Evolutionary conservation across 2,888 invertebrate genomes (phyloP).

Genomic region (Bruchidius siliquastri): DNA sequence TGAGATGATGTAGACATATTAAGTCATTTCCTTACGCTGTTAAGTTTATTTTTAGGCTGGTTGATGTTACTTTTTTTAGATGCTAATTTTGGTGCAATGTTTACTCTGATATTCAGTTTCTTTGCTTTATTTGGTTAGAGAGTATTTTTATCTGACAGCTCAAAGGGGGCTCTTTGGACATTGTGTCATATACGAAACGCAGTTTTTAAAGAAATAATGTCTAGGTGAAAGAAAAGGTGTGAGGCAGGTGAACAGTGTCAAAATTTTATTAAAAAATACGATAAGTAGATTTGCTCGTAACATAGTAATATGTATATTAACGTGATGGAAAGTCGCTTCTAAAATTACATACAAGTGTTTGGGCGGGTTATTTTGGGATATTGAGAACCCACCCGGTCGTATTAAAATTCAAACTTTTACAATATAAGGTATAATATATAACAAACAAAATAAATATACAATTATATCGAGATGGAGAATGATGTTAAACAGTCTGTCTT

Average conservation of each 20-base stretch:
- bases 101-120: neutral
- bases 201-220: neutral
- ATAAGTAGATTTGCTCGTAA: neutral
- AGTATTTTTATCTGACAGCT: neutral
- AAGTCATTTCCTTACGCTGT: conserved; percentile 18
- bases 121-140: neutral
- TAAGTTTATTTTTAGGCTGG: neutral
- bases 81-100: neutral
- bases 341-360: neutral
- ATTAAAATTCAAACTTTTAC: neutral
- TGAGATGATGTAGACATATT: conserved; percentile 24
- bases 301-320: neutral
- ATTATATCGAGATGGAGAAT: conserved; percentile 25
- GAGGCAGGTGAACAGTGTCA: neutral
- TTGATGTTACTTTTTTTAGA: neutral
- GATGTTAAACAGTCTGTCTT: conserved; percentile 35
- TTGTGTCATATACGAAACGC: neutral
- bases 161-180: neutral
- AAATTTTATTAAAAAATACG: neutral
- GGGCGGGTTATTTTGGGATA: neutral
- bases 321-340: neutral
- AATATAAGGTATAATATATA: conserved; percentile 26
- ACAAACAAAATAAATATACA: conserved; percentile 28
- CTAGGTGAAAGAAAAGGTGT: neutral
- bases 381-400: neutral